These are phyloP conservation scores for Plagiodera versicolora DNA, from an alignment of 2,888 invertebrate genomes.

Conservation along the genomic window DNA sequence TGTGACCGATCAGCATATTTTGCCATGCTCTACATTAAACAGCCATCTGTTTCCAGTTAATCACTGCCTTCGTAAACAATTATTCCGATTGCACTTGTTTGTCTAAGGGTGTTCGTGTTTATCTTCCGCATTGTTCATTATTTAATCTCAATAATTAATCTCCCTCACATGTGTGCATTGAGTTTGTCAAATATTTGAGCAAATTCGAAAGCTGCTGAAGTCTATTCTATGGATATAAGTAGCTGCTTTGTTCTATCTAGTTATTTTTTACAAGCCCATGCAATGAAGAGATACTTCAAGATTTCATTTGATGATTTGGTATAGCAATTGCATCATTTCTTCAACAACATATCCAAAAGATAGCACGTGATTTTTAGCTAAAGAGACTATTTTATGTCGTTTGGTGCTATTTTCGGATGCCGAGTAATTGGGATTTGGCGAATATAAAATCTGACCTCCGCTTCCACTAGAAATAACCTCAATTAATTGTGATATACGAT, in stretches of 20 bases:
- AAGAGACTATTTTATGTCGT: conserved; percentile 23
- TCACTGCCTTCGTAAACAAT: conserved; percentile 10
- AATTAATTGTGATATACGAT: not conserved
- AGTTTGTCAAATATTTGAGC: not conserved
- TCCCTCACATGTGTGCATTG: not conserved
- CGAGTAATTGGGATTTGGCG: not conserved
- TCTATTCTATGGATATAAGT: not conserved
- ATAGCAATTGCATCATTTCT: not conserved
- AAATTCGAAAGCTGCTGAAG: not conserved
- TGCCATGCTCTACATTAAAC: conserved; percentile 8
- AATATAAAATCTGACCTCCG: not conserved
- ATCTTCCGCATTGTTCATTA: conserved; percentile 9
- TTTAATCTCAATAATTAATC: conserved; percentile 7
- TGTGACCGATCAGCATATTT: not conserved
- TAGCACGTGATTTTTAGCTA: conserved; percentile 21
- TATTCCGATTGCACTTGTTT: conserved; percentile 12
- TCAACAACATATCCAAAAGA: conserved; percentile 13
- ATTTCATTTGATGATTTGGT: not conserved
- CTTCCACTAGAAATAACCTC: not conserved
- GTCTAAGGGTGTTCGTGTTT: conserved; percentile 10
- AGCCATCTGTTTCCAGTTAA: conserved; percentile 13
- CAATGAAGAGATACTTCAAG: no score
- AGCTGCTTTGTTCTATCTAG: no score
- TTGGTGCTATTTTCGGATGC: conserved; percentile 11
- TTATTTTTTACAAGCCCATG: no score